phyloP scores from a whole-genome alignment of 2,113 vertebrate species.

The Brienomyrus brachyistius region DNA sequence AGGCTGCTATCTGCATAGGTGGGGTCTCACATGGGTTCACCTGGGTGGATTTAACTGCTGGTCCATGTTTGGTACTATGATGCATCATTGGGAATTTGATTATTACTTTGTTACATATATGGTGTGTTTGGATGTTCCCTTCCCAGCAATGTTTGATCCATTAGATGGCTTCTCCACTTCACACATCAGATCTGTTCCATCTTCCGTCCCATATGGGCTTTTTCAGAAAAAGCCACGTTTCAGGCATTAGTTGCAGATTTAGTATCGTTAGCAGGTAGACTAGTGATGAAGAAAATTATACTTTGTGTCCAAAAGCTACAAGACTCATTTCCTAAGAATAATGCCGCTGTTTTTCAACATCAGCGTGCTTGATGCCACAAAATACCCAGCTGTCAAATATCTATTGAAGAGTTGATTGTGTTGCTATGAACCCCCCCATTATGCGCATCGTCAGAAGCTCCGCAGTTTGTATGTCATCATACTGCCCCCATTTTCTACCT shows the following conservation, averaged over 20 bases:
- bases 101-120: neutral
- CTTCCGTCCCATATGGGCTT: neutral
- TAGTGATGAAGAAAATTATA: neutral
- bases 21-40: neutral
- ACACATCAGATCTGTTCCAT: neutral
- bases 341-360: neutral
- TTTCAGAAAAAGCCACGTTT: neutral
- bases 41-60: neutral
- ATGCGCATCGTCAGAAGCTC: neutral
- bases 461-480: neutral
- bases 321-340: neutral
- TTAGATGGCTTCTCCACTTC: neutral
- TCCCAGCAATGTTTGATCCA: neutral
- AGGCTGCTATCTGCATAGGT: neutral
- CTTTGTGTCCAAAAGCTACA: neutral
- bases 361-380: constrained; percentile 18
- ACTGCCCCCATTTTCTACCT: neutral
- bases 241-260: neutral
- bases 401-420: neutral
- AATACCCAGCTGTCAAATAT: constrained; percentile 17
- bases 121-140: neutral
- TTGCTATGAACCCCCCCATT: neutral
- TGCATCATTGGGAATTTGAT: neutral
- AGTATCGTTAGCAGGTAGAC: neutral
- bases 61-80: neutral